Evolutionary conservation across 2,888 invertebrate species (phyloP).

Genomic region (Heliothis peltigera): DNA sequence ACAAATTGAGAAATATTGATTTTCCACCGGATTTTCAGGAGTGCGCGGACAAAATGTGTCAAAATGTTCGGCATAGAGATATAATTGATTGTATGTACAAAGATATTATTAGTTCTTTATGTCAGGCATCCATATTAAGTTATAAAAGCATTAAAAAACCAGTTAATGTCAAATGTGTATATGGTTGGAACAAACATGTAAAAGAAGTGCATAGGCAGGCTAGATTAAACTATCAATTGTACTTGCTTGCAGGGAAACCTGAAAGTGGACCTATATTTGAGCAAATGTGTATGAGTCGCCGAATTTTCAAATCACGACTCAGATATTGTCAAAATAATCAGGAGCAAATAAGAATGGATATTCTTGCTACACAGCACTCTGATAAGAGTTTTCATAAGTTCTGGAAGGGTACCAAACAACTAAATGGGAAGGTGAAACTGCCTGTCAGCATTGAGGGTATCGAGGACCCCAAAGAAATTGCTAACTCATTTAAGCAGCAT

Average conservation of each 20-base stretch:
- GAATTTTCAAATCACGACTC: not conserved
- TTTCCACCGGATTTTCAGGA: conserved; percentile 12
- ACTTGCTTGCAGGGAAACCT: conserved; percentile 6
- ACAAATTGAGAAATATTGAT: conserved; percentile 6
- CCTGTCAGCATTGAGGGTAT: not conserved
- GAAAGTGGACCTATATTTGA: not conserved
- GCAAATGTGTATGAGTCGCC: conserved; percentile 1
- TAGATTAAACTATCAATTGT: not conserved
- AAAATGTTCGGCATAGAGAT: conserved; percentile 8
- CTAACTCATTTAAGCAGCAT: not conserved
- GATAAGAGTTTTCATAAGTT: conserved; percentile 3
- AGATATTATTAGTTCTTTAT: not conserved
- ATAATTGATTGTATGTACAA: conserved; percentile 9
- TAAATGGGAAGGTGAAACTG: not conserved
- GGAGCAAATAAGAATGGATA: not conserved
- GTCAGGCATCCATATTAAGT: not conserved
- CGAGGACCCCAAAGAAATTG: not conserved
- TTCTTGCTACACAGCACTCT: not conserved
- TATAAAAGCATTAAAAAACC: not conserved
- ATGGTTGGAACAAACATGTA: conserved; percentile 6
- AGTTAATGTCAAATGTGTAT: not conserved
- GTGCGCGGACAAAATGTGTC: conserved; percentile 16
- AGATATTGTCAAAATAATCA: conserved; percentile 3
- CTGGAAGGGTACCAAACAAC: conserved; percentile 2
- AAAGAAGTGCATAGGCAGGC: conserved; percentile 6